Evolutionary conservation across 2,797 vertebrate genomes (phyloP).

Genomic region (Coccyzus lansbergi): DNA sequence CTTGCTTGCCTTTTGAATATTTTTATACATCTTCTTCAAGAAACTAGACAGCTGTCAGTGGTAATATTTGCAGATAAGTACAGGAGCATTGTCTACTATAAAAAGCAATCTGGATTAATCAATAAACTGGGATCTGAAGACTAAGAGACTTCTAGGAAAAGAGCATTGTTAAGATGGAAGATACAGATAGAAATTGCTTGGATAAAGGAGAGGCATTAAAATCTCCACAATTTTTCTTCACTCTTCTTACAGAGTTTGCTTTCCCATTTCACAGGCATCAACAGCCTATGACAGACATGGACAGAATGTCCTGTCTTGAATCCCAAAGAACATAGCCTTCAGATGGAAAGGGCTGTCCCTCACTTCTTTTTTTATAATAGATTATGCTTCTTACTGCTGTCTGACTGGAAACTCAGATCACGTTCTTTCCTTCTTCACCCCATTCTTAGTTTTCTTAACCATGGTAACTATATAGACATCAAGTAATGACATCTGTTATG

Average conservation of each 20-base stretch:
- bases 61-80: neutral
- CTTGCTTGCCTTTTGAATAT: neutral
- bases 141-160: neutral
- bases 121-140: neutral
- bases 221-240: neutral
- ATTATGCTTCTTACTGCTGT: neutral
- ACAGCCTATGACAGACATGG: neutral
- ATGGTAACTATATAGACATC: neutral
- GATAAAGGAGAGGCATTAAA: neutral
- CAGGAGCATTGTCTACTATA: neutral
- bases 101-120: neutral
- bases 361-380: neutral
- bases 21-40: neutral
- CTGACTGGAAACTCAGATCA: neutral
- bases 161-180: neutral
- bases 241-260: neutral
- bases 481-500: neutral
- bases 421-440: neutral
- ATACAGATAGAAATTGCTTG: neutral
- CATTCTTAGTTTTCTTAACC: neutral
- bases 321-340: neutral
- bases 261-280: neutral
- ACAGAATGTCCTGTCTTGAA: neutral
- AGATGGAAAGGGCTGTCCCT: neutral
- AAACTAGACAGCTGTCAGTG: neutral